These are phyloP conservation scores for Drosophila arawakana DNA, from an alignment of 1,140 invertebrate species.

Conservation along the genomic window DNA sequence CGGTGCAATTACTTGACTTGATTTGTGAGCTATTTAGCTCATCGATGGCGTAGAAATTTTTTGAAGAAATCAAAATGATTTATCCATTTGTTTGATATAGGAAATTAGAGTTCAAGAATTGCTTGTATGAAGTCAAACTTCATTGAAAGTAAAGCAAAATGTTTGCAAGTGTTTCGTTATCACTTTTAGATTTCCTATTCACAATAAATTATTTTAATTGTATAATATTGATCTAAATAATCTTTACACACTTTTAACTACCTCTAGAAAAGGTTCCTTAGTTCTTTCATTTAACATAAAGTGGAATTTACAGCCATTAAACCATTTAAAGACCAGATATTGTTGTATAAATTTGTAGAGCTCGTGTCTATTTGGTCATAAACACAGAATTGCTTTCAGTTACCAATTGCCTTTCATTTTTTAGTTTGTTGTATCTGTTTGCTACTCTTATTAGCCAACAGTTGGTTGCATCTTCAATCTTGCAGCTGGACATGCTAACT, in stretches of 20 bases:
- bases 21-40: slow-evolving; percentile 11
- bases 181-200: too few relatives aligned
- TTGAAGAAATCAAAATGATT: background rate
- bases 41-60: background rate
- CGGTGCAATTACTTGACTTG: slow-evolving; percentile 13
- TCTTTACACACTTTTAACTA: too few relatives aligned
- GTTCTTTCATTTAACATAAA: too few relatives aligned
- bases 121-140: too few relatives aligned
- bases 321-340: background rate
- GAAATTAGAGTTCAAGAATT: too few relatives aligned
- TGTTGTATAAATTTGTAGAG: background rate
- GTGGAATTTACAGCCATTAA: background rate
- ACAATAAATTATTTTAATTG: too few relatives aligned
- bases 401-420: background rate
- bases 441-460: background rate
- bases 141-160: too few relatives aligned
- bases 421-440: background rate
- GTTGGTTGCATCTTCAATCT: slow-evolving; percentile 16
- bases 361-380: background rate
- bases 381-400: slow-evolving; percentile 7
- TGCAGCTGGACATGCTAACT: slow-evolving; percentile 59
- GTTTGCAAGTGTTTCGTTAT: too few relatives aligned
- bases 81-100: background rate
- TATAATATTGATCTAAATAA: too few relatives aligned
- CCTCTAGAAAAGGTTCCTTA: too few relatives aligned